A percentile compares a stretch with the other conserved stretches of the same genome.
Conservation (phyloP, 2,113 vertebrate species). For the Osmerus mordax region DNA sequence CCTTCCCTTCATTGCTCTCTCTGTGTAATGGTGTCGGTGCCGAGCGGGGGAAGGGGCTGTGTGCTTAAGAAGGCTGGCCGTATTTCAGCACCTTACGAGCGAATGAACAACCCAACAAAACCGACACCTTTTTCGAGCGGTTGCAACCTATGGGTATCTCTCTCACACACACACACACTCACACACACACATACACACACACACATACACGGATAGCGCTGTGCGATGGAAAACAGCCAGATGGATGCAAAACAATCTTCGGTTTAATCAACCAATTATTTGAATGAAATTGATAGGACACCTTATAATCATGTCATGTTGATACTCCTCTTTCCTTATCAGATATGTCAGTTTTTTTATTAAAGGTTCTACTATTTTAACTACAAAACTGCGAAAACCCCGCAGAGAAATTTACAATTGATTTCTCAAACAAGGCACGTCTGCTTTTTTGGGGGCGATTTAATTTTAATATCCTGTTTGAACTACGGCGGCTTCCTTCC, state of each 20-base stretch:
- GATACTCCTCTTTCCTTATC: too few relatives aligned
- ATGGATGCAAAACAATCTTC: too few relatives aligned
- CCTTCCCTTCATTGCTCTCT: conserved; percentile 28
- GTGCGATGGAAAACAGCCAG: too few relatives aligned
- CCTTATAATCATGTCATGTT: too few relatives aligned
- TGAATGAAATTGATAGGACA: too few relatives aligned
- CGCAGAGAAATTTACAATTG: neutral
- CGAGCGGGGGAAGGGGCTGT: conserved; percentile 38
- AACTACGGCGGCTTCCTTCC: conserved; percentile 45
- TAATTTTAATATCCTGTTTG: conserved; percentile 53
- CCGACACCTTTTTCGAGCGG: neutral
- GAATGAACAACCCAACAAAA: conserved; percentile 24
- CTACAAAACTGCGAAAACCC: neutral
- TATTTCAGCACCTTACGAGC: conserved; percentile 26
- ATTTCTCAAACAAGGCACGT: conserved; percentile 24
- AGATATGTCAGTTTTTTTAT: too few relatives aligned
- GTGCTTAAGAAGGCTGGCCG: conserved; percentile 37
- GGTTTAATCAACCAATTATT: too few relatives aligned
- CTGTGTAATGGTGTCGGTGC: conserved; percentile 45
- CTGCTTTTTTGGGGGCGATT: conserved; percentile 2
- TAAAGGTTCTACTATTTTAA: too few relatives aligned
- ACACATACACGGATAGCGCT: too few relatives aligned
- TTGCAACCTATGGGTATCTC: neutral
- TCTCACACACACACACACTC: neutral
- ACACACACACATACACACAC: too few relatives aligned